These are phyloP conservation scores for Corydoras maculifer DNA, from an alignment of 2,113 vertebrate species.

Conservation along the genomic window DNA sequence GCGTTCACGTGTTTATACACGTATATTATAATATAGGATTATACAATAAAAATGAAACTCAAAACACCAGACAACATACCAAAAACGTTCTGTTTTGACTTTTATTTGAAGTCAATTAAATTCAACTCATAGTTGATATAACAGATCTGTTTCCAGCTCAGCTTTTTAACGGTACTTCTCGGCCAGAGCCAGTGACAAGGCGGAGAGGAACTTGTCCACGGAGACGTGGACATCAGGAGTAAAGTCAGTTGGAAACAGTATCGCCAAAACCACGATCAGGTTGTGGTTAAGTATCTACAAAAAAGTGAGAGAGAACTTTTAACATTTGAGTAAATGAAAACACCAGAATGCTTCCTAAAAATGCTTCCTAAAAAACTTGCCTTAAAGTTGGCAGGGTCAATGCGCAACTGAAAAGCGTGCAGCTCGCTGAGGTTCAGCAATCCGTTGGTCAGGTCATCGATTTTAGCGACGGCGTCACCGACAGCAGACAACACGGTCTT, in stretches of 20 bases:
- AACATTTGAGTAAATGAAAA: too few species aligned
- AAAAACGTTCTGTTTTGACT: too few species aligned
- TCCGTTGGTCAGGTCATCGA: constrained; percentile 64
- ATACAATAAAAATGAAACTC: too few species aligned
- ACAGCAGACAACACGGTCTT: constrained; percentile 60
- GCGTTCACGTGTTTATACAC: too few species aligned
- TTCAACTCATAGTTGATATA: background rate
- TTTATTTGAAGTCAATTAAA: too few species aligned
- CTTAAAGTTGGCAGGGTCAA: constrained; percentile 83
- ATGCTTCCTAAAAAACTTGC: constrained; percentile 29
- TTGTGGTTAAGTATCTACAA: constrained; percentile 54
- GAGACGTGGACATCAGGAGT: constrained; percentile 60
- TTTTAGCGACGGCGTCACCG: constrained; percentile 50
- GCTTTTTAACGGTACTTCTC: constrained; percentile 64
- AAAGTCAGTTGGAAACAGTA: constrained; percentile 54
- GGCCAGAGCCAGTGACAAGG: constrained; percentile 53
- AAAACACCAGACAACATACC: too few species aligned
- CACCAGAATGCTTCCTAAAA: too few species aligned
- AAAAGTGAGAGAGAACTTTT: constrained; percentile 46
- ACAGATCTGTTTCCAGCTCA: background rate
- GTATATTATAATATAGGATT: too few species aligned
- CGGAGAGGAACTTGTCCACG: constrained; percentile 63
- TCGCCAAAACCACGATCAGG: constrained; percentile 58
- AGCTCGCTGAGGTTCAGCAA: constrained; percentile 73
- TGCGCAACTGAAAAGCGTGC: constrained; percentile 76